These are phyloP conservation scores for Drosophila pruinosa DNA, from an alignment of 1,140 invertebrate species.

Conservation along the genomic window DNA sequence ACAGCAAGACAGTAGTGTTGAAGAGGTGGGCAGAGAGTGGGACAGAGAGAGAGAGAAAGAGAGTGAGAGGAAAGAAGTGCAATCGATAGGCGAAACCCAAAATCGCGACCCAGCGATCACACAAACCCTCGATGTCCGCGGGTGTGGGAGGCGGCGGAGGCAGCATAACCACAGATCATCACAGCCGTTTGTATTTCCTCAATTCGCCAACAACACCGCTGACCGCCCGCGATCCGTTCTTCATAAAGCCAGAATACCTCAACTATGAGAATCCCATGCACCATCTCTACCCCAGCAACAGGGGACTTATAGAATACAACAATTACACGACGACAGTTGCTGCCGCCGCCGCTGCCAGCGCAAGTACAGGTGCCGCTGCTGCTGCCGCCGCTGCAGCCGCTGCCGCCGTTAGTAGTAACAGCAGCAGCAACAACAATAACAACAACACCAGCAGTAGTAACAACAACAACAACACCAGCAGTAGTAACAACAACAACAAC, in stretches of 20 bases:
- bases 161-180: conserved; percentile 82
- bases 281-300: conserved; percentile 74
- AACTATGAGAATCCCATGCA: conserved; percentile 82
- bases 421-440: conserved; percentile 45
- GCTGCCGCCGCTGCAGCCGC: conserved; percentile 37
- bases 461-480: conserved; percentile 48
- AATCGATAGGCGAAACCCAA: conserved; percentile 16
- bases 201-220: conserved; percentile 75
- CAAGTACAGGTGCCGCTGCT: conserved; percentile 37
- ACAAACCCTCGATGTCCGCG: conserved; percentile 73
- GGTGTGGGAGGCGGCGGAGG: conserved; percentile 81
- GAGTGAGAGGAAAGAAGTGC: background rate
- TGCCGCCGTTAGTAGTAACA: conserved; percentile 17
- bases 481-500: conserved; percentile 48
- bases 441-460: conserved; percentile 37
- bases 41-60: background rate
- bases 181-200: conserved; percentile 80
- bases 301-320: conserved; percentile 77
- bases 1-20: too few species aligned
- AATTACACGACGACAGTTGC: conserved; percentile 67
- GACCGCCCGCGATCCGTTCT: conserved; percentile 71
- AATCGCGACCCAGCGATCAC: conserved; percentile 54
- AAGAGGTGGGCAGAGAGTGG: background rate
- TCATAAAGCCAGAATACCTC: conserved; percentile 81
- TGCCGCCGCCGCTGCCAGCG: conserved; percentile 54